Base-by-base conservation (phyloP, 2,888 invertebrate genomes). In the Cryptosula pallasiana region DNA sequence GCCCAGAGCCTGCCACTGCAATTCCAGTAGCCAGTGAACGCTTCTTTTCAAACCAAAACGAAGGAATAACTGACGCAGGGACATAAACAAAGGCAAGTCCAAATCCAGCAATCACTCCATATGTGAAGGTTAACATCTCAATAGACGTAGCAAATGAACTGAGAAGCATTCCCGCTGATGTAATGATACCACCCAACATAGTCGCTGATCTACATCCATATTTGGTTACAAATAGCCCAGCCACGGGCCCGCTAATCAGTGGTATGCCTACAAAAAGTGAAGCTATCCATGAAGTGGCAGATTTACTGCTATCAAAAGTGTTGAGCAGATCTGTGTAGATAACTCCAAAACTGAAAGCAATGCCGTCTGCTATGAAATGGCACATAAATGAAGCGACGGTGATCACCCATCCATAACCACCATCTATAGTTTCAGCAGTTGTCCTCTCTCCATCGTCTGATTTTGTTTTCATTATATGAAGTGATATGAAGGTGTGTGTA, bases 361-460 rank as follows among this genome's bases (percentile, higher is more conserved):
- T 90, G 1, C 95, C 95, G 83, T 95, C 95, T 55, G 93, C 93
- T 78, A 95, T 93, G 75, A 94, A 88, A 83, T 94, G 94, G 75
- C 94, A 91, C 86, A 94, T 88, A 83, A 95, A 95, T 0, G 93
- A 91, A 32, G 93, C 93, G 74, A 91, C 90, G 0, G 95, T 94
- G 71, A 95, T 89, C 35, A 95, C 91, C 95, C 95, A 95, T 2
- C 94, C 94, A 91, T 92, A 94, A 20, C 94, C 94, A 13, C 93
- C 94, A 83, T 94, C 94, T 0, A 93, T 93, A 1, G 81, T 78
- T 27, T 78, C 76, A 1, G 81, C 5, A 20, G 45, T 45, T 20
- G 45, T 20, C 20, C 20, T 45, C 20, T 45, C 45, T 23, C 2
- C 45, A 45, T 20, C 20, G 5, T 45, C 20, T 45, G 45, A 45